These are phyloP conservation scores for Drosophila fuyamai DNA, from an alignment of 1,140 invertebrate species.

Conservation along the genomic window DNA sequence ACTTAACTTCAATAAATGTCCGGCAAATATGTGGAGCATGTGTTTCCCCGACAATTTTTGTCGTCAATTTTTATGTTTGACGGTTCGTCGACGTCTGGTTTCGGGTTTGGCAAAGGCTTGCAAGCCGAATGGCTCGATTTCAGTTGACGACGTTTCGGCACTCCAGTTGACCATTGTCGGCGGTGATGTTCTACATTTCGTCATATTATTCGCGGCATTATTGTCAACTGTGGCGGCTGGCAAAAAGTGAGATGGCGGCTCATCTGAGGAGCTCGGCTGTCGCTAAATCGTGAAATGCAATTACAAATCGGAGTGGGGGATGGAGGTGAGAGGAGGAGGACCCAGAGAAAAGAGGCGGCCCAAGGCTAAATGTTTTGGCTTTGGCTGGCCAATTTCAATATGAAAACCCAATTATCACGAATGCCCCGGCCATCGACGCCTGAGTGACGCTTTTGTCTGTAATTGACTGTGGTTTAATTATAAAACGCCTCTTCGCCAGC, in stretches of 20 bases:
- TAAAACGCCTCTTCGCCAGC: constrained; percentile 70
- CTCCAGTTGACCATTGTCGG: constrained; percentile 60
- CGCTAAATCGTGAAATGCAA: constrained; percentile 79
- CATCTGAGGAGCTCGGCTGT: constrained; percentile 56
- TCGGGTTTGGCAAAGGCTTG: constrained; percentile 13
- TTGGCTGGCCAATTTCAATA: constrained; percentile 57
- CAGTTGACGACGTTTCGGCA: constrained; percentile 15
- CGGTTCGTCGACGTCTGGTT: constrained; percentile 27
- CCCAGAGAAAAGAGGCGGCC: constrained; percentile 20
- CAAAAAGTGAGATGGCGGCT: constrained; percentile 70
- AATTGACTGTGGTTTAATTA: constrained; percentile 82
- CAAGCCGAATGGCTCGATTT: not conserved
- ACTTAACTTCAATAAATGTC: constrained; percentile 85
- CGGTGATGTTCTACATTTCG: constrained; percentile 82
- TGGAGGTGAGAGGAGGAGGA: not conserved
- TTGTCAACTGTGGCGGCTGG: constrained; percentile 65
- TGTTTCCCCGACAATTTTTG: constrained; percentile 83
- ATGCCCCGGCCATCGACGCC: constrained; percentile 44
- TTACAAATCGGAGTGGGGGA: constrained; percentile 45
- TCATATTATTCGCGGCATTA: constrained; percentile 84
- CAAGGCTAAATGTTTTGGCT: constrained; percentile 41
- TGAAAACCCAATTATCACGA: constrained; percentile 79
- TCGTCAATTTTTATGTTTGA: constrained; percentile 84
- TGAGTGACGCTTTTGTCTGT: constrained; percentile 81
- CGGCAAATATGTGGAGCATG: constrained; percentile 85